Percentiles rank a stretch among this genome's conserved stretches.
phyloP scores from a whole-genome alignment of 2,113 vertebrate genomes.

The Notothenia coriiceps region DNA sequence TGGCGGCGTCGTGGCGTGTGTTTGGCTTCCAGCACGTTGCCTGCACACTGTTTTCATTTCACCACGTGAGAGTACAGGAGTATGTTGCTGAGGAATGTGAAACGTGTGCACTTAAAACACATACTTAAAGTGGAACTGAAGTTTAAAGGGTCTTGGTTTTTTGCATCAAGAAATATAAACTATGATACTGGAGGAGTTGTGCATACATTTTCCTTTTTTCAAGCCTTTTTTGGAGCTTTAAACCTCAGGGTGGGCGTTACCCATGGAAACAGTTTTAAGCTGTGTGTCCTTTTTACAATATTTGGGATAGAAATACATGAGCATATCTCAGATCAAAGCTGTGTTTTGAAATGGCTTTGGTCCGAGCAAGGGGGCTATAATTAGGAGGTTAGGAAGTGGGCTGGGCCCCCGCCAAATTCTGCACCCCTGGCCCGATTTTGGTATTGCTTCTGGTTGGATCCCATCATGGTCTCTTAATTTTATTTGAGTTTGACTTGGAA shows the following conservation, averaged over 20 bases:
- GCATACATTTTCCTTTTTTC: background rate
- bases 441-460: too few relatives aligned
- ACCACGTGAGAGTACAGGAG: conserved; percentile 52
- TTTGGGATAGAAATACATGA: background rate
- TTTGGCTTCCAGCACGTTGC: conserved; percentile 55
- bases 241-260: background rate
- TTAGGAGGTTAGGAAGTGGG: too few relatives aligned
- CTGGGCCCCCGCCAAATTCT: too few relatives aligned
- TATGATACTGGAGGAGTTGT: background rate
- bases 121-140: background rate
- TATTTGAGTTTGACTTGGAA: background rate
- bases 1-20: conserved; percentile 47
- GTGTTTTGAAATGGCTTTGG: too few relatives aligned
- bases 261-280: background rate
- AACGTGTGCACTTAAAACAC: conserved; percentile 32
- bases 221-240: background rate
- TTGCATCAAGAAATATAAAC: background rate
- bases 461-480: too few relatives aligned
- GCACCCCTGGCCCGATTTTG: too few relatives aligned
- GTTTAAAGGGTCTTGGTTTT: background rate
- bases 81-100: conserved; percentile 49
- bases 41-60: conserved; percentile 49
- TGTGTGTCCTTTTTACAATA: background rate
- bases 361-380: too few relatives aligned
- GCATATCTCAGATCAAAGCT: too few relatives aligned